Evolutionary conservation across 2,888 invertebrate species (phyloP).

Genomic region (Rutpela maculata): DNA sequence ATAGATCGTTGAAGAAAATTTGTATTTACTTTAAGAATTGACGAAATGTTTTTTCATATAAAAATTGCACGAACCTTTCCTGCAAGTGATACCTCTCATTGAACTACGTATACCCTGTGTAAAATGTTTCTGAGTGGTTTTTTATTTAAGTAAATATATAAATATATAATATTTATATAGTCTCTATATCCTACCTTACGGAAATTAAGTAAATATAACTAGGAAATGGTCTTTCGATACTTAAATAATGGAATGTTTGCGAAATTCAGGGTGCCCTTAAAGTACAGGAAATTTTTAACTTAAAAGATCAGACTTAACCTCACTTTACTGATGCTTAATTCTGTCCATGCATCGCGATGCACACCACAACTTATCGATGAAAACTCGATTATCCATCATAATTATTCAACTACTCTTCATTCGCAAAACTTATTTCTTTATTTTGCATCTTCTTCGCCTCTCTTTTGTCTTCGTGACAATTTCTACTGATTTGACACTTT

Average conservation of each 20-base stretch:
- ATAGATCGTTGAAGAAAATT: background rate
- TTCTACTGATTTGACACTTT: background rate
- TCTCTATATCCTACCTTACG: slow-evolving; percentile 30
- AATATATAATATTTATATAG: slow-evolving; percentile 41
- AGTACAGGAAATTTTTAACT: slow-evolving; percentile 10
- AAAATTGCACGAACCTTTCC: background rate
- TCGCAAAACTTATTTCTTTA: background rate
- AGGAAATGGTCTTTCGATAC: slow-evolving; percentile 38
- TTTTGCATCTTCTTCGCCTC: background rate
- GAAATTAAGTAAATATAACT: slow-evolving; percentile 38
- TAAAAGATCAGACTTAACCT: slow-evolving; percentile 31
- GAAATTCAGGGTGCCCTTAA: slow-evolving; percentile 26
- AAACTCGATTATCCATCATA: no score
- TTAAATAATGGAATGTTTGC: slow-evolving; percentile 33
- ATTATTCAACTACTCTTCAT: background rate
- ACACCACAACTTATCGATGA: background rate
- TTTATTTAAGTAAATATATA: slow-evolving; percentile 25
- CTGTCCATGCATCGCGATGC: background rate
- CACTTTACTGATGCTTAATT: slow-evolving; percentile 7
- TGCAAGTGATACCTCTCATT: background rate
- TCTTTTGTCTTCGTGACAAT: background rate
- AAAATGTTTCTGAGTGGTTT: slow-evolving; percentile 31
- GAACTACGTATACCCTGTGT: slow-evolving; percentile 25
- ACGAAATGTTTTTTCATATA: background rate
- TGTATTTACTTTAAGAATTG: slow-evolving; percentile 18